Conservation (phyloP, 2,113 vertebrate genomes). For the Excalfactoria chinensis region DNA sequence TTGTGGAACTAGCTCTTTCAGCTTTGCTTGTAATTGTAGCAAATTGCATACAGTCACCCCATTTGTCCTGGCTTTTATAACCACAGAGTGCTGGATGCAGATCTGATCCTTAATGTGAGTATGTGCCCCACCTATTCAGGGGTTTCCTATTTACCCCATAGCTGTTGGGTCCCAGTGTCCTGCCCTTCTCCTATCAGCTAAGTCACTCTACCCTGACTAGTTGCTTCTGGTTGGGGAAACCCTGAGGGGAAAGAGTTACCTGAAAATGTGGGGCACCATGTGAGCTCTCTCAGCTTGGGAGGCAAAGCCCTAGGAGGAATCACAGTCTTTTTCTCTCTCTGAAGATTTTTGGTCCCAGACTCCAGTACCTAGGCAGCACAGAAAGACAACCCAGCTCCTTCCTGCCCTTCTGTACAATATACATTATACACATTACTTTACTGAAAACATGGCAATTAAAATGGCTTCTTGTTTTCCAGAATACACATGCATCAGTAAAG, state of each 20-base stretch:
- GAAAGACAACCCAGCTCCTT: not conserved
- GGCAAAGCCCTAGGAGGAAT: not conserved
- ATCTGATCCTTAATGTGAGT: not conserved
- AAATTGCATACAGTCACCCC: not conserved
- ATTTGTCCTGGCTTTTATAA: not conserved
- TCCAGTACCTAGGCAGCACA: not conserved
- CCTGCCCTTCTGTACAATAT: not conserved
- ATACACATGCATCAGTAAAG: not conserved
- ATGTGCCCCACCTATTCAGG: not conserved
- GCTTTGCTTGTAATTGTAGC: not conserved
- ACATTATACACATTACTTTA: not conserved
- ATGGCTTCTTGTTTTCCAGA: not conserved
- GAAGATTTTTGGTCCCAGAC: not conserved
- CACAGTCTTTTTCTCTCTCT: fast-evolving
- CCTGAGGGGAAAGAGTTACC: no score
- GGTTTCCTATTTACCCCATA: not conserved
- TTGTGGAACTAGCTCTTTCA: not conserved
- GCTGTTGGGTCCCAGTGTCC: not conserved
- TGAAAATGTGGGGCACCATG: not conserved
- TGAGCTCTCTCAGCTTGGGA: not conserved
- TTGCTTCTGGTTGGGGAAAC: not conserved
- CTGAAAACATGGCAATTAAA: not conserved
- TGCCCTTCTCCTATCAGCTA: not conserved
- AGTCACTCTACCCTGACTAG: not conserved
- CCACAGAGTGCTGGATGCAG: not conserved